Conservation (phyloP, 2,797 vertebrate species). For the Monodelphis domestica region DNA sequence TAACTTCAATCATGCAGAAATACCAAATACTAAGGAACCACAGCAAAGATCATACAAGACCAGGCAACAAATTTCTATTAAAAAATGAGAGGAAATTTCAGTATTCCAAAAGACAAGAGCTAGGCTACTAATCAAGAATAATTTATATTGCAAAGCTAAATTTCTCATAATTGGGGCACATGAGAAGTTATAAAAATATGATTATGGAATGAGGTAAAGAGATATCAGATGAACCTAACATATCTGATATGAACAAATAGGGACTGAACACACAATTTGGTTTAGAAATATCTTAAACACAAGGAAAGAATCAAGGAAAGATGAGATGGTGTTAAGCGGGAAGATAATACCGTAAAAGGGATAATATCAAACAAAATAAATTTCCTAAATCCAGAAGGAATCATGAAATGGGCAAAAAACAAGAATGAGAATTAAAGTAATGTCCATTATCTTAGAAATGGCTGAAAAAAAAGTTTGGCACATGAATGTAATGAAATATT, state of each 20-base stretch:
- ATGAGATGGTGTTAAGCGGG: neutral
- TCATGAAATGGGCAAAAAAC: neutral
- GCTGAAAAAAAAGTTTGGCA: neutral
- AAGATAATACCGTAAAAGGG: neutral
- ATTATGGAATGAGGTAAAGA: too few relatives aligned
- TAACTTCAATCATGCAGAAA: too few relatives aligned
- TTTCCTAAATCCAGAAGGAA: neutral
- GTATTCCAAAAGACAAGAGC: too few relatives aligned
- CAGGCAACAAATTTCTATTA: too few relatives aligned
- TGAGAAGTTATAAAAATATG: too few relatives aligned
- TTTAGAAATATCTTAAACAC: neutral
- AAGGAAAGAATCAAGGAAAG: neutral
- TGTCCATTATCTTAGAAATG: neutral
- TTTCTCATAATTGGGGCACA: too few relatives aligned
- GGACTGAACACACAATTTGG: neutral
- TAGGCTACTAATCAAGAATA: too few relatives aligned
- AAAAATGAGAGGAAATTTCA: too few relatives aligned
- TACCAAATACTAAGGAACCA: too few relatives aligned
- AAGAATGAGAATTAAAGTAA: neutral
- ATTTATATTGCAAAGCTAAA: too few relatives aligned
- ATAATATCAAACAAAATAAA: neutral
- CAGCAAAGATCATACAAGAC: too few relatives aligned
- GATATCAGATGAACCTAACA: neutral
- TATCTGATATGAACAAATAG: neutral
- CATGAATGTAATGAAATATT: neutral